Evolutionary conservation across 2,888 invertebrate species (phyloP), one percentile per base, ranked within the genome.

Genomic region (Apocheima hispidaria): DNA sequence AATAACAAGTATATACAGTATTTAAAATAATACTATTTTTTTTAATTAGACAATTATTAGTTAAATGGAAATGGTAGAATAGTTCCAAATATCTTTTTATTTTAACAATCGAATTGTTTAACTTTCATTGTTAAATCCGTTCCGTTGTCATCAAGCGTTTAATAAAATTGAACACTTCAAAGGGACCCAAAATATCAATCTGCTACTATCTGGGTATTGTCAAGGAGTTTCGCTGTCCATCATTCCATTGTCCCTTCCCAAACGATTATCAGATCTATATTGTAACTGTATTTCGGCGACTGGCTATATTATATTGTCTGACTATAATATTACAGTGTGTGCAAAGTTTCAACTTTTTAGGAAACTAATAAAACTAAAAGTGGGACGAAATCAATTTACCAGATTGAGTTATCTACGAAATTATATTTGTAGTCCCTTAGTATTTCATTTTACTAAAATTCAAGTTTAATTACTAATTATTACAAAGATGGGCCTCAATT

Each of bases 211-310:
- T 50, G 26, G 36, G 36, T 18, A 36, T 35, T 50, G 36, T 50
- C 16, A 38, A 50, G 50, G 43, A 44, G 36, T 36, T 50, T 35
- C 23, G 36, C 16, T 35, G 33, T 50, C 16, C 26, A 50, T 50
- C 50, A 38, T 26, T 50, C 36, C 26, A 50, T 38, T 50, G 50
- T 50, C 36, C 36, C 23, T 10, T 50, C 46, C 9, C 26, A 16
- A n/a, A 50, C 50, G 14, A 50, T 50, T 50, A 50, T 50, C 50
- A 21, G 50, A 50, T 50, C 49, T 23, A 7, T 16, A 36, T 50
- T 49, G n/a, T 35, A 35, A 35, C 33, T 1, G 30, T 49, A 35
- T 35, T 49, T 35, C 14, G 14, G 21, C 12, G 9, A n/a, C n/a
- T n/a, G n/a, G n/a, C n/a, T n/a, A n/a, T n/a, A n/a, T n/a, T n/a